Evolutionary conservation across 2,888 invertebrate genomes (phyloP).

Genomic region (Andrena flavipes): DNA sequence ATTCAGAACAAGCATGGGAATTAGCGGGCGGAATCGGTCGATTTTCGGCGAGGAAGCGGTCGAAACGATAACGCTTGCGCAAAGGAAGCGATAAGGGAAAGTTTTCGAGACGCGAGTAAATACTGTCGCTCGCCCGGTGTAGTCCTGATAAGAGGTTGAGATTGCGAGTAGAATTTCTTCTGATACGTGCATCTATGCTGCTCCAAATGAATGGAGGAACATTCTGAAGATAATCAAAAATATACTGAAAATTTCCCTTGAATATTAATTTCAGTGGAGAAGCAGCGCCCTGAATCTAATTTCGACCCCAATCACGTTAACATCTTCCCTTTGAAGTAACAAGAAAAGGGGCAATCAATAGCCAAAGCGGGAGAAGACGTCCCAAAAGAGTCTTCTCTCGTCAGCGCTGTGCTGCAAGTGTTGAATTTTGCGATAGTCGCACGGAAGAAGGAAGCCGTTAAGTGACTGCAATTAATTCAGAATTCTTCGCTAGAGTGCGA

Average conservation of each 20-base stretch:
- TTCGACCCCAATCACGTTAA: not conserved
- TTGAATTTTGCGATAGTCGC: constrained; percentile 6
- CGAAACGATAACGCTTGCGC: constrained; percentile 18
- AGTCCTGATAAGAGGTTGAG: not conserved
- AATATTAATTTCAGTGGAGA: not conserved
- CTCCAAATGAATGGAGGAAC: no score
- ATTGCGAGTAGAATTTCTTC: not conserved
- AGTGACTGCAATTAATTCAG: constrained; percentile 54
- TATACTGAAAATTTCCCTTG: not conserved
- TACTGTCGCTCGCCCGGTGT: not conserved
- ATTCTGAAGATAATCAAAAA: no score
- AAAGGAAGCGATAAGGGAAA: constrained; percentile 9
- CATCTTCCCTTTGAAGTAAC: not conserved
- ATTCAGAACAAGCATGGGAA: not conserved
- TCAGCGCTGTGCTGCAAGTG: constrained; percentile 9
- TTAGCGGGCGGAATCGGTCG: constrained; percentile 15
- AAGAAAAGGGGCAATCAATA: not conserved
- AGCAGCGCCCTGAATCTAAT: no score
- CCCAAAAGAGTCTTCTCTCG: not conserved
- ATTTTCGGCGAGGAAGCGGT: constrained; percentile 6
- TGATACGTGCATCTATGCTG: not conserved
- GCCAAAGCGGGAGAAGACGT: not conserved
- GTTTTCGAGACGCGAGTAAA: constrained; percentile 4
- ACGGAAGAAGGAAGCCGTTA: not conserved
- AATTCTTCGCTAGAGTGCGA: constrained; percentile 32